Evolutionary conservation across 2,797 vertebrate genomes (phyloP), one percentile per base, ranked within the genome.

Genomic region (Babyrousa celebensis): DNA sequence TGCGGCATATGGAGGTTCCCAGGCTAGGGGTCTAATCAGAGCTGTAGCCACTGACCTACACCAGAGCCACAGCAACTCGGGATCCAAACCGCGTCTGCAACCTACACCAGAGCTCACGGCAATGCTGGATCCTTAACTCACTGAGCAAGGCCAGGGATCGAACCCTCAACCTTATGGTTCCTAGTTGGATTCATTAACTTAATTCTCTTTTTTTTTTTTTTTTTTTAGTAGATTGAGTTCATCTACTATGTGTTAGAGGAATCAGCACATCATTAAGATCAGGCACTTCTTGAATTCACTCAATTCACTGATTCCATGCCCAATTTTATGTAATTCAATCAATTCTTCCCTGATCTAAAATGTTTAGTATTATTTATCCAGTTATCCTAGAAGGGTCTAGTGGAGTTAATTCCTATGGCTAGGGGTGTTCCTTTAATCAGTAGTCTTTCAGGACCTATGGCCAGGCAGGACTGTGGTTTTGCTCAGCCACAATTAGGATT

Each of bases 281-380:
- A 80, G 18, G 15, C 7, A 79, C 17, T 85, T 5, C 29, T 95
- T 90, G 36, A 88, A 48, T 15, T 93, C 23, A 83, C 29, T 58
- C 9, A 43, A 0, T 88, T 93, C 48, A 48, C 2, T 89, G 15
- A 86, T 85, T 85, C 18, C 29, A 58, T 77, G 40, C 2, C 18
- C 27, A 67, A 20, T 91, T 96, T 94, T 52, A 78, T 72, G 4
- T 92, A 63, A 91, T 77, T 63, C 21, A 82, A 3, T 75, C 63
- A 83, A 85, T 25, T 85, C 23, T 85, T 48, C 5, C 85, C 27
- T 94, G 9, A 71, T 95, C 71, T 88, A 74, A 82, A 85, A 85
- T 92, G 56, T 90, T 96, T 95, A 40, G 77, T 90, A 62, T 80
- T 78, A 89, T 56, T 89, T 85, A 77, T 86, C 9, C n/a, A 91